These are phyloP conservation scores for Scelioninae gen. 2 DNA, from an alignment of 2,888 invertebrate genomes.

Conservation along the genomic window DNA sequence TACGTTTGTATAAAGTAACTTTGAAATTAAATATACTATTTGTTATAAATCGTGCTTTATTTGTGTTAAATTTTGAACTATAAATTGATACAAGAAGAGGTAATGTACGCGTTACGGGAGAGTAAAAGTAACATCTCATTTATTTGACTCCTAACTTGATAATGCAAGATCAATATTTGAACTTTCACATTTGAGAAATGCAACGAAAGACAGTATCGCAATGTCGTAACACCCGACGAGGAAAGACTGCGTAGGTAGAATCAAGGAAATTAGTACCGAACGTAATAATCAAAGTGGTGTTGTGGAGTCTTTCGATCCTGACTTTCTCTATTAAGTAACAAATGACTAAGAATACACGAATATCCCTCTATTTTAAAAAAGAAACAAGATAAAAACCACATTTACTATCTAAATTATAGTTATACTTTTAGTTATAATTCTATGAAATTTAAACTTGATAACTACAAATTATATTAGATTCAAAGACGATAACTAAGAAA, in stretches of 20 bases:
- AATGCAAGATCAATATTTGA: slow-evolving; percentile 61
- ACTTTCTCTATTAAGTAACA: slow-evolving; percentile 58
- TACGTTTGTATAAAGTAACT: too few species aligned
- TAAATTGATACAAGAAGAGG: too few species aligned
- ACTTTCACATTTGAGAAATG: slow-evolving; percentile 69
- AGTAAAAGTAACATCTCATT: slow-evolving; percentile 24
- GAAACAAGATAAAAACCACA: too few species aligned
- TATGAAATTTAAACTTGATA: too few species aligned
- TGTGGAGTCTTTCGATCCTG: slow-evolving; percentile 44
- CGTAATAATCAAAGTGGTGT: slow-evolving; percentile 47
- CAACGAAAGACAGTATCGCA: slow-evolving; percentile 39
- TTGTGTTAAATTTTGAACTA: too few species aligned
- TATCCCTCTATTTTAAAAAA: slow-evolving; percentile 11
- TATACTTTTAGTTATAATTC: too few species aligned
- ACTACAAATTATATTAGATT: too few species aligned
- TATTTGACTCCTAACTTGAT: slow-evolving; percentile 30
- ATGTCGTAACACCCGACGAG: slow-evolving; percentile 49
- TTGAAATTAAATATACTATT: too few species aligned
- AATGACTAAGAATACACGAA: slow-evolving; percentile 36
- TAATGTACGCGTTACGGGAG: neutral
- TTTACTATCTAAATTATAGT: too few species aligned
- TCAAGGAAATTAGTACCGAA: slow-evolving; percentile 50
- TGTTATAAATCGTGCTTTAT: too few species aligned
- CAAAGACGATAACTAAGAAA: too few species aligned
- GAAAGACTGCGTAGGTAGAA: slow-evolving; percentile 54